These are phyloP conservation scores for Sapajus apella DNA, from an alignment of 2,113 vertebrate genomes.

Conservation along the genomic window DNA sequence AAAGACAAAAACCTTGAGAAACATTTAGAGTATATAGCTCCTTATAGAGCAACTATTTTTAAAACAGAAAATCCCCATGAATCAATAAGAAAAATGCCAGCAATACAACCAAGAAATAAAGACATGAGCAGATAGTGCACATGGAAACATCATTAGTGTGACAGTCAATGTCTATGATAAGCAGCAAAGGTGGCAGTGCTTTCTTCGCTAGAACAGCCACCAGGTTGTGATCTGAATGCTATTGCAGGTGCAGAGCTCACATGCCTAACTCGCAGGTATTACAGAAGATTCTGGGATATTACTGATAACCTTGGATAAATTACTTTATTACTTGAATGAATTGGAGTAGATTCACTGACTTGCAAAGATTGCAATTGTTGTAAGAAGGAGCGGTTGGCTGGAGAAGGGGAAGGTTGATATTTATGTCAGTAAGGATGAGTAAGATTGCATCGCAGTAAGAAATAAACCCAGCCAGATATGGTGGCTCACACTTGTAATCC, in stretches of 20 bases:
- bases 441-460: neutral
- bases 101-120: neutral
- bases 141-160: neutral
- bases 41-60: neutral
- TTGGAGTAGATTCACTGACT: neutral
- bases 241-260: too few species aligned
- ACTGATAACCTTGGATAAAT: neutral
- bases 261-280: neutral
- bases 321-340: neutral
- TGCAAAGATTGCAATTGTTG: neutral
- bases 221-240: neutral
- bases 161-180: neutral
- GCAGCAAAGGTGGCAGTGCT: too few species aligned
- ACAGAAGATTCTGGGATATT: neutral
- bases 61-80: neutral
- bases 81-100: neutral
- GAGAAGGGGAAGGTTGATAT: neutral
- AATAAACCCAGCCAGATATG: accelerated
- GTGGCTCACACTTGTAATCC: too few species aligned
- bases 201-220: neutral
- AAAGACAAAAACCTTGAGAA: neutral
- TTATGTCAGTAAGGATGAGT: too few species aligned
- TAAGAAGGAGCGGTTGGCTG: neutral
- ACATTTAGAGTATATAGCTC: neutral
- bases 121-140: too few species aligned